Percentiles rank a stretch among this genome's conserved stretches.
Conservation (phyloP, 2,888 invertebrate genomes). For the Pollenia angustigena region DNA sequence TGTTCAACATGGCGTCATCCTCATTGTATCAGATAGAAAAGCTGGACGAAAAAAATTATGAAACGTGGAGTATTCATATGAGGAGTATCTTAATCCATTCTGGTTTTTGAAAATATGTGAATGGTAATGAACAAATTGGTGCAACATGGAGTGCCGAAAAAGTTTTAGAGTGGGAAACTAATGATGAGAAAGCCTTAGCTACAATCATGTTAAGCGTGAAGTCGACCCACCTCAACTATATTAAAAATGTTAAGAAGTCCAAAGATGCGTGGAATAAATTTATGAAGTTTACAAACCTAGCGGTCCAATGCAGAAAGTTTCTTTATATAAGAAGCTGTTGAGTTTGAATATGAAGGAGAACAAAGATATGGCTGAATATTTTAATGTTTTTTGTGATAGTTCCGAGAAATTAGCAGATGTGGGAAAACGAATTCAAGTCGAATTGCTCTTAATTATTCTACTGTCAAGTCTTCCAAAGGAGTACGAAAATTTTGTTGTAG, state of each 20-base stretch:
- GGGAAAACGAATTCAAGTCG: slow-evolving; percentile 49
- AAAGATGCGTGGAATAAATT: slow-evolving; percentile 57
- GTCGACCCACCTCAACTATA: slow-evolving; percentile 45
- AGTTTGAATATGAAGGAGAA: slow-evolving; percentile 42
- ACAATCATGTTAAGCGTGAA: slow-evolving; percentile 57
- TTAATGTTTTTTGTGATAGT: slow-evolving; percentile 27
- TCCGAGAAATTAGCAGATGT: slow-evolving; percentile 51
- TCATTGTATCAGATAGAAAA: slow-evolving; percentile 21
- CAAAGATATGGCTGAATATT: slow-evolving; percentile 2
- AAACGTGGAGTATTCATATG: slow-evolving; percentile 54
- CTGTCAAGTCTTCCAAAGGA: slow-evolving; percentile 44
- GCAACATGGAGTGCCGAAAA: background rate
- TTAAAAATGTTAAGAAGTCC: slow-evolving; percentile 42
- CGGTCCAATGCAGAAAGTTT: slow-evolving; percentile 59
- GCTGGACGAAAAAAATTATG: slow-evolving; percentile 52
- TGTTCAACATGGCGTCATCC: slow-evolving; percentile 7
- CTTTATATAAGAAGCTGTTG: slow-evolving; percentile 63
- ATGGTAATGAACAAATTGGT: slow-evolving; percentile 25
- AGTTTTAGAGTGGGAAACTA: slow-evolving; percentile 38
- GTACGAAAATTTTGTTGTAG: slow-evolving; percentile 46
- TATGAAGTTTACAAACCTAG: slow-evolving; percentile 52
- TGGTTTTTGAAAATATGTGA: slow-evolving; percentile 35
- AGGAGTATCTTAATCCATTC: slow-evolving; percentile 41
- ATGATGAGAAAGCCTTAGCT: slow-evolving; percentile 57
- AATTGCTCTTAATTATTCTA: slow-evolving; percentile 49